Evolutionary conservation across 2,797 vertebrate species (phyloP), one percentile per base, ranked within the genome.

Genomic region (Pseudochirops cupreus): DNA sequence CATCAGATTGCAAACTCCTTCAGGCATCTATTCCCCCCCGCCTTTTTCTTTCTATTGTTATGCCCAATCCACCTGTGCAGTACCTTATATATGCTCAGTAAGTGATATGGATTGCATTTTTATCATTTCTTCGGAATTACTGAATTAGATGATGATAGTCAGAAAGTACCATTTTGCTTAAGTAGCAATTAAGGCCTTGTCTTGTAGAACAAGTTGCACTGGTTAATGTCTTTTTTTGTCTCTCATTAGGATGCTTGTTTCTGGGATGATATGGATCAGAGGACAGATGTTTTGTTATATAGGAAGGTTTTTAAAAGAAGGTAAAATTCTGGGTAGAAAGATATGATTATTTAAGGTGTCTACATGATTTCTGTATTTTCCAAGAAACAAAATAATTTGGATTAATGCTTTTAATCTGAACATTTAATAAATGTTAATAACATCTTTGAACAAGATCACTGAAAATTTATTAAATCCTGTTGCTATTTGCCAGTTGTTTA

Each of bases 401-500:
- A 5, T 74, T 39, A 82, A 39, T 82, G 5, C 18, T 74, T 55
- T 55, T 39, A 33, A 12, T 91, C n/a, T 53, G 14, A 29, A 91
- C 26, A 46, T 90, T 56, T 58, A 67, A 93, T 94, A 74, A 16
- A 0, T 3, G 9, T 82, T 46, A 82, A 82, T 46, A 82, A 39
- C 18, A 46, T 21, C 16, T 82, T 82, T 39, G 67, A 82, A 82
- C 7, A 74, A 74, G 0, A 82, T 82, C n/a, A 10, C 9, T 82
- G n/a, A 82, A 90, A 91, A 74, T 52, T 94, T 52, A 92, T 94
- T 91, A 82, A 93, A 87, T 50, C 10, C 24, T 96, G 11, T 39
- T 56, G 53, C 6, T 58, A 11, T n/a, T 74, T 59, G 0, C 1
- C 13, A 92, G 29, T 93, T 58, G 16, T 50, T 93, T 12, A 90